A percentile compares a stretch with the other conserved stretches of the same genome.
These are phyloP conservation scores for Papilio elwesi DNA, from an alignment of 2,888 invertebrate species.

Conservation along the genomic window DNA sequence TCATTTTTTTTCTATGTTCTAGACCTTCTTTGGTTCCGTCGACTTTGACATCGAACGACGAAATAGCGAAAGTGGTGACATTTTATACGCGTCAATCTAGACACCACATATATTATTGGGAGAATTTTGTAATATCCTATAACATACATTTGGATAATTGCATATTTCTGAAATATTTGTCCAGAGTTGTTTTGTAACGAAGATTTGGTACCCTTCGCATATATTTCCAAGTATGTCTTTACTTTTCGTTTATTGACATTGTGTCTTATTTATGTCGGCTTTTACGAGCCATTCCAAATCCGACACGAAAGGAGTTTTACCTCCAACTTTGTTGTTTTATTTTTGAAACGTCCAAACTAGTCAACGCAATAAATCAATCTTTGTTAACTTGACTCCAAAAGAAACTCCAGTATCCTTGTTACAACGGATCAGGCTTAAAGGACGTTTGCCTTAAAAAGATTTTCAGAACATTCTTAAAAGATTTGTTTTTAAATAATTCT, in stretches of 20 bases:
- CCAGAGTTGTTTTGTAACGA: neutral
- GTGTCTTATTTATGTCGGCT: conserved; percentile 63
- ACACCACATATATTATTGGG: too few relatives aligned
- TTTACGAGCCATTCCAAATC: conserved; percentile 63
- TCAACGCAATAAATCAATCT: conserved; percentile 45
- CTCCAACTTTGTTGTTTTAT: conserved; percentile 54
- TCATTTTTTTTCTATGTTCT: too few relatives aligned
- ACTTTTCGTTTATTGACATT: conserved; percentile 50
- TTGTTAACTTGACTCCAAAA: conserved; percentile 41
- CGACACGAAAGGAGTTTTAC: conserved; percentile 51
- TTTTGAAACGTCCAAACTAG: conserved; percentile 44
- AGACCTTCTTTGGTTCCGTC: too few relatives aligned
- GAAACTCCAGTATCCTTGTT: conserved; percentile 34
- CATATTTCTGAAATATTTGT: neutral
- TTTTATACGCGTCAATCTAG: too few relatives aligned
- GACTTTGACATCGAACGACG: too few relatives aligned
- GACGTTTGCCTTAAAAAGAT: conserved; percentile 17
- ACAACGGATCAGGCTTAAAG: conserved; percentile 25
- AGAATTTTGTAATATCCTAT: too few relatives aligned
- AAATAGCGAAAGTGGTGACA: too few relatives aligned
- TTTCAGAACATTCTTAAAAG: conserved; percentile 11
- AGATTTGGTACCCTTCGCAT: conserved; percentile 8
- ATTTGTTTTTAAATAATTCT: conserved; percentile 10
- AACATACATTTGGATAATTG: too few relatives aligned
- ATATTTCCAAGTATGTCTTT: conserved; percentile 48